A percentile compares a stretch with the other conserved stretches of the same genome.
phyloP scores from a whole-genome alignment of 2,888 invertebrate species.

The Vesta saturnalis region DNA sequence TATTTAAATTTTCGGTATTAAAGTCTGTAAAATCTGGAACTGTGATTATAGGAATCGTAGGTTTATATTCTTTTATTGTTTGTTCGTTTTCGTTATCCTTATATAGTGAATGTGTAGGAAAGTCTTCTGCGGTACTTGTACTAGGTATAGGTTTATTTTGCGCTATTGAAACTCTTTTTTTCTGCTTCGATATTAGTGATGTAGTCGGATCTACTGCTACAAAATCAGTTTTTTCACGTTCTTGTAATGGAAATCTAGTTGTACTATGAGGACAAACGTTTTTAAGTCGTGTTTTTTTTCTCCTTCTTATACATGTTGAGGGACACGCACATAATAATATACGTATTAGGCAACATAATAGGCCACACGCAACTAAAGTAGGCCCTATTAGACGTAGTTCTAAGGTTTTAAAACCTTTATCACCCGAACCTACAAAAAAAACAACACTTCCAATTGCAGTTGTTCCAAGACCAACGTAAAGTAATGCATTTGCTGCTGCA shows the following conservation, averaged over 20 bases:
- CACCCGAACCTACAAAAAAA: constrained; percentile 90
- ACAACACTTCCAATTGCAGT: constrained; percentile 87
- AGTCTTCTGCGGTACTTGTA: constrained; percentile 58
- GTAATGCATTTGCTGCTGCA: constrained; percentile 84
- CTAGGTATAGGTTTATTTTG: constrained; percentile 59
- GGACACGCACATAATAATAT: constrained; percentile 87
- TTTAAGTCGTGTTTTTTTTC: constrained; percentile 70
- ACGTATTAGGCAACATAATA: constrained; percentile 84
- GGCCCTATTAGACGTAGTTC: constrained; percentile 89
- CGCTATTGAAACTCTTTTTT: constrained; percentile 63
- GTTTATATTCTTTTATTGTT: constrained; percentile 44
- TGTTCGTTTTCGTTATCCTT: constrained; percentile 45
- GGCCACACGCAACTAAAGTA: constrained; percentile 74
- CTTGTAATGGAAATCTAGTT: constrained; percentile 42
- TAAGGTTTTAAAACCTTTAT: constrained; percentile 87
- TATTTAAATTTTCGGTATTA: constrained; percentile 49
- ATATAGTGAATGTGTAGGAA: constrained; percentile 50
- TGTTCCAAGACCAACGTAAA: constrained; percentile 86
- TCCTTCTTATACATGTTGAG: constrained; percentile 76
- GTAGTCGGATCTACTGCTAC: constrained; percentile 54
- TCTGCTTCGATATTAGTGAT: constrained; percentile 51
- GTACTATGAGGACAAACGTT: constrained; percentile 61
- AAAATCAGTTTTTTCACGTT: constrained; percentile 49
- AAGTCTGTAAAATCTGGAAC: constrained; percentile 50
- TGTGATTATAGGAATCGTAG: constrained; percentile 50